Percentiles rank a stretch among this genome's conserved stretches.
Conservation (phyloP, 1,140 invertebrate species). For the Orius insidiosus region DNA sequence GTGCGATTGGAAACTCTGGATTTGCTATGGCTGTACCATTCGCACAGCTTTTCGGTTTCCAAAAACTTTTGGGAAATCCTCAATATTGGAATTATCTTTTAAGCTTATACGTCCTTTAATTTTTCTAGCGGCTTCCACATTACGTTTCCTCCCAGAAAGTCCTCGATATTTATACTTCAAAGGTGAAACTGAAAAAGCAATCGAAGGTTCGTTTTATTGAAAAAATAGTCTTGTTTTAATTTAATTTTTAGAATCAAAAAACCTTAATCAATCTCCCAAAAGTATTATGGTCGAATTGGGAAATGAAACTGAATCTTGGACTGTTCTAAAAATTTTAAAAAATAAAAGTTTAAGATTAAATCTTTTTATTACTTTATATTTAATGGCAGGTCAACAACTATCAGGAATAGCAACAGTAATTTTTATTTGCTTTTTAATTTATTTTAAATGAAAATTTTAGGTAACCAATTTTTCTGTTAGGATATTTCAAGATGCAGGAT, state of each 20-base stretch:
- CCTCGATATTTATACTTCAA: too few species aligned
- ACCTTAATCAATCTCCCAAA: constrained; percentile 28
- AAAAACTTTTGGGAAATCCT: constrained; percentile 37
- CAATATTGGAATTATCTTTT: too few species aligned
- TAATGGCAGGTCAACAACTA: constrained; percentile 69
- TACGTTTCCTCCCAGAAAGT: too few species aligned
- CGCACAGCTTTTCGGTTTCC: constrained; percentile 53
- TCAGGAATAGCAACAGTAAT: constrained; percentile 72
- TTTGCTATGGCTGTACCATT: constrained; percentile 66
- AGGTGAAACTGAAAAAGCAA: too few species aligned
- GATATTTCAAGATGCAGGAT: constrained; percentile 47
- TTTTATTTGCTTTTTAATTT: constrained; percentile 14
- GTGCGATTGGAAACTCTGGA: constrained; percentile 36
- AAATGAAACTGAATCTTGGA: constrained; percentile 28
- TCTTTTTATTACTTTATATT: constrained; percentile 46
- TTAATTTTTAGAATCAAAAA: constrained; percentile 30
- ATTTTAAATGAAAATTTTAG: constrained; percentile 28
- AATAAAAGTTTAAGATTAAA: constrained; percentile 37
- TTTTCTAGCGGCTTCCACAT: too few species aligned
- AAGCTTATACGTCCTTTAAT: too few species aligned
- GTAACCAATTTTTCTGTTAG: constrained; percentile 64
- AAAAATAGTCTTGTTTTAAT: too few species aligned
- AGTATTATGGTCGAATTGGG: constrained; percentile 28
- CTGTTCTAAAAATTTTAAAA: constrained; percentile 13
- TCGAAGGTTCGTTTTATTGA: too few species aligned